Base-by-base conservation (phyloP, 2,797 vertebrate genomes). In the Zalophus californianus region DNA sequence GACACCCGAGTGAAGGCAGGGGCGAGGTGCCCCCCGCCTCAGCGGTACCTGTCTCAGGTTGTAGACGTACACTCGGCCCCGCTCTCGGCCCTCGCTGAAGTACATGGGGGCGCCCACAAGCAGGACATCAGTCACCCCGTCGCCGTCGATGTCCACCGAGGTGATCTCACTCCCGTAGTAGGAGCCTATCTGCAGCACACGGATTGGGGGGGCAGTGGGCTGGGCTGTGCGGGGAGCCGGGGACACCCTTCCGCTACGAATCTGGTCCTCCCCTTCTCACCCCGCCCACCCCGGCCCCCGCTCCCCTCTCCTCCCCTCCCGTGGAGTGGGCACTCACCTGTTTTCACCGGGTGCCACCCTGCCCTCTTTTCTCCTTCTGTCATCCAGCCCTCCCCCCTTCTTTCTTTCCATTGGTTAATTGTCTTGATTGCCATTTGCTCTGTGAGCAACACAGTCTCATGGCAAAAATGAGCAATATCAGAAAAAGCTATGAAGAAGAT, bases 71-170 rank as follows among this genome's bases (percentile, higher is more conserved):
- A 99, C 99, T 94, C 99, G 99, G 20, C 99, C 99, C 86, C 99
- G 99, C 98, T 99, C 99, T 91, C 99, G 97, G 96, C 99, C 99
- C 95, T 99, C 99, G 0, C 99, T 99, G 99, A 99, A 99, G 98
- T 99, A 99, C 99, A 99, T 99, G n/a, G 99, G 99, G 0, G 99
- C 99, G 12, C 99, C 99, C 98, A 99, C 99, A 98, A 99, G 98
- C 85, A 99, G 98, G 29, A 99, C 98, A 7, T 99, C 99, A 0
- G 99, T 99, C 92, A 99, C 86, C 0, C 99, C 99, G 0, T 99
- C 99, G 0, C 99, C 98, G 0, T 99, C 98, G 0, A 99, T 98
- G 0, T 99, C 99, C 70, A 99, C 70, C 0, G 99, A 99, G 20
- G 98, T 99, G 95, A 99, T 99, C 99, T 99, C 99, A 23, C 99